These are phyloP conservation scores for Trichopria drosophilae DNA, from an alignment of 2,888 invertebrate genomes.

Conservation along the genomic window DNA sequence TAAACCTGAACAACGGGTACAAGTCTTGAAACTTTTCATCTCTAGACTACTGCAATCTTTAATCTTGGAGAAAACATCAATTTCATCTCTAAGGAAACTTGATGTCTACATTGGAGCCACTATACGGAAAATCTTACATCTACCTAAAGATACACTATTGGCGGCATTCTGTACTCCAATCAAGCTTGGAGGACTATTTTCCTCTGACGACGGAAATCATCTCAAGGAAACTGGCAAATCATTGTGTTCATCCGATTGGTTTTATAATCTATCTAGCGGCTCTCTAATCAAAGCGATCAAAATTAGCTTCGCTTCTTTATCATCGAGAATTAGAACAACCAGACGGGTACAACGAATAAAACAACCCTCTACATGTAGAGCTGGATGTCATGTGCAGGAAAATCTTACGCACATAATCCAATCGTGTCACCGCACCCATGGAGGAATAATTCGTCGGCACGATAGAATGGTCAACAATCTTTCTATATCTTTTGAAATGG, in stretches of 20 bases:
- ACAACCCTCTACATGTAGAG: conserved; percentile 38
- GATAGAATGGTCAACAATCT: conserved; percentile 36
- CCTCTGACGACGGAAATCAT: background rate
- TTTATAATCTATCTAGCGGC: conserved; percentile 38
- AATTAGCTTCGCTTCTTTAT: conserved; percentile 46
- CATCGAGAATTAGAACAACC: conserved; percentile 39
- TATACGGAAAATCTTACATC: conserved; percentile 43
- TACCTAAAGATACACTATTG: conserved; percentile 45
- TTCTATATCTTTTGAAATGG: no score
- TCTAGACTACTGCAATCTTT: no score
- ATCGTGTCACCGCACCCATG: conserved; percentile 46
- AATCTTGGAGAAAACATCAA: no score
- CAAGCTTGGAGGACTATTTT: conserved; percentile 35
- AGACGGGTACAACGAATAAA: conserved; percentile 34
- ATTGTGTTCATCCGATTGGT: conserved; percentile 28
- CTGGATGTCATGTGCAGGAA: conserved; percentile 43
- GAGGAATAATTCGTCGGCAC: conserved; percentile 46
- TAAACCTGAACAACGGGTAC: conserved; percentile 53
- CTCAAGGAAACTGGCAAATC: conserved; percentile 9
- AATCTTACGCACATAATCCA: conserved; percentile 48
- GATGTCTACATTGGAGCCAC: conserved; percentile 46
- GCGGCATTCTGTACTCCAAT: conserved; percentile 45
- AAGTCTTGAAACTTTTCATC: conserved; percentile 48
- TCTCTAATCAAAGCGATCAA: conserved; percentile 47
- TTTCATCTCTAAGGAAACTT: no score